These are phyloP conservation scores for Protophormia terraenovae DNA, from an alignment of 2,888 invertebrate species.

Conservation along the genomic window DNA sequence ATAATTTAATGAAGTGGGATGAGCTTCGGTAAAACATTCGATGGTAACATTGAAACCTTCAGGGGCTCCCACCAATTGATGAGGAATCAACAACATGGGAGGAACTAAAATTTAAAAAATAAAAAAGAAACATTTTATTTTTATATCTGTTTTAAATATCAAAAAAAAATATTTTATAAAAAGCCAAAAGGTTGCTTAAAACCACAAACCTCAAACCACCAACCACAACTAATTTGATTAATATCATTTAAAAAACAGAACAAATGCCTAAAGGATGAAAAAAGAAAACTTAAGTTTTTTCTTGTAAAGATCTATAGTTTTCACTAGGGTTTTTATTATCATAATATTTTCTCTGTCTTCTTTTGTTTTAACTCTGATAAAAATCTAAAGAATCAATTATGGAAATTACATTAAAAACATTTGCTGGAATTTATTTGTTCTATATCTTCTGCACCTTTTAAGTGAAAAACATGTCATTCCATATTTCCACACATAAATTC, in stretches of 20 bases:
- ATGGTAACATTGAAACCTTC: slow-evolving; percentile 91
- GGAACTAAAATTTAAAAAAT: slow-evolving; percentile 85
- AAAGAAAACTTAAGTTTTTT: background rate
- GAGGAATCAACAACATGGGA: slow-evolving; percentile 94
- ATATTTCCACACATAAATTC: background rate
- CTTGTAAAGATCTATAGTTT: background rate
- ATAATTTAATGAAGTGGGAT: slow-evolving; percentile 94
- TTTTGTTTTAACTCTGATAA: slow-evolving; percentile 2
- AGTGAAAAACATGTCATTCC: slow-evolving; percentile 52
- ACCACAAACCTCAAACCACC: background rate
- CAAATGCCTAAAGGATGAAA: slow-evolving; percentile 17
- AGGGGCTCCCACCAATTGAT: slow-evolving; percentile 93
- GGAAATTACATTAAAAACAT: slow-evolving; percentile 61
- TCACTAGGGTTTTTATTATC: background rate
- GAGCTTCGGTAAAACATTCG: slow-evolving; percentile 96
- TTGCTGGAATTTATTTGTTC: slow-evolving; percentile 27
- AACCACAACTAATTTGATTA: slow-evolving; percentile 33
- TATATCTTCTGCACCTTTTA: slow-evolving; percentile 38
- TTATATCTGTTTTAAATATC: background rate
- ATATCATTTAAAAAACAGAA: slow-evolving; percentile 18
- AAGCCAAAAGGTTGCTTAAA: background rate
- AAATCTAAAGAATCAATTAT: slow-evolving; percentile 57
- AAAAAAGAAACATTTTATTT: no score
- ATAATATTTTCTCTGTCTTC: background rate
- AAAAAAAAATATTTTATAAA: background rate